phyloP scores from a whole-genome alignment of 2,888 invertebrate genomes.

The Hirtodrosophila duncani region DNA sequence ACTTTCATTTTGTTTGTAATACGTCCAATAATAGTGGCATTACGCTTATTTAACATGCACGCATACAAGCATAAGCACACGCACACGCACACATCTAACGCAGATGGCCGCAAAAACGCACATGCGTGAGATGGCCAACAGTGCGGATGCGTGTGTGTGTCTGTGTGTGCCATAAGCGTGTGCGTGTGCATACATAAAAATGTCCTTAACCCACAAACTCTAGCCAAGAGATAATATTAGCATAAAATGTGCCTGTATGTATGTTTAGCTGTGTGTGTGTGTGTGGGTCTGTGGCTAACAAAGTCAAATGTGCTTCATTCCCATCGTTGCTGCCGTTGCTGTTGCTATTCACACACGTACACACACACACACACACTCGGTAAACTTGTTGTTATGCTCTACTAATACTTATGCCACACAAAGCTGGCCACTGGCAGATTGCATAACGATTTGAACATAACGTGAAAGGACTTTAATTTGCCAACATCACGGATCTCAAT shows the following conservation, averaged over 20 bases:
- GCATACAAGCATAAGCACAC: constrained; percentile 38
- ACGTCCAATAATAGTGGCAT: constrained; percentile 71
- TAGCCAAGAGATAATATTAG: constrained; percentile 62
- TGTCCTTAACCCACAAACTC: constrained; percentile 71
- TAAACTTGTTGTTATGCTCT: too few relatives aligned
- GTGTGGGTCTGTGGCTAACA: constrained; percentile 19
- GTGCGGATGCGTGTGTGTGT: constrained; percentile 14
- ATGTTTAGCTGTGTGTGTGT: constrained; percentile 1
- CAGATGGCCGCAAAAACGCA: constrained; percentile 37
- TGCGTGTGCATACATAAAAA: constrained; percentile 55
- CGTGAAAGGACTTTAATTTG: too few relatives aligned
- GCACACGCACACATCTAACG: constrained; percentile 19
- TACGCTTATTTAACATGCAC: constrained; percentile 72
- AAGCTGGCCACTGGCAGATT: too few relatives aligned
- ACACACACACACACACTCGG: too few relatives aligned
- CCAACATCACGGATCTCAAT: too few relatives aligned
- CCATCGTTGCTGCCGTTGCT: too few relatives aligned
- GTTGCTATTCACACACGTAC: too few relatives aligned
- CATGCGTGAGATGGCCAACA: constrained; percentile 31
- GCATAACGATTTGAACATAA: too few relatives aligned
- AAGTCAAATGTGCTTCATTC: constrained; percentile 15
- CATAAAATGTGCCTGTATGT: constrained; percentile 60
- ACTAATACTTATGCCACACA: too few relatives aligned
- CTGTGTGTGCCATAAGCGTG: constrained; percentile 21
- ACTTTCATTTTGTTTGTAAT: constrained; percentile 68